A percentile compares a stretch with the other conserved stretches of the same genome.
Conservation (phyloP, 2,797 vertebrate genomes). For the Neomorphus geoffroyi region DNA sequence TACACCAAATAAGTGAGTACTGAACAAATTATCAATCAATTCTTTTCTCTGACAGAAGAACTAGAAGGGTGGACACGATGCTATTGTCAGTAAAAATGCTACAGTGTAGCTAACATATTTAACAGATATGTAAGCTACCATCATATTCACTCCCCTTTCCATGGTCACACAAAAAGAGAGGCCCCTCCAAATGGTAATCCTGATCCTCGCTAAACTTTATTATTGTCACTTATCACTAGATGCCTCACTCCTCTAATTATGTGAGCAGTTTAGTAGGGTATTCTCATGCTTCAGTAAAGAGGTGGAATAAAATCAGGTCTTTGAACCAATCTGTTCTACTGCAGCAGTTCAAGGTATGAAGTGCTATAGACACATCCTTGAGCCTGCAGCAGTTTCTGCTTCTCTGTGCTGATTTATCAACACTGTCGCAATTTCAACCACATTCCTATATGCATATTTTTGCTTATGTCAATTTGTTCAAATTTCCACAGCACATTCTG, state of each 20-base stretch:
- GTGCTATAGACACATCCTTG: not conserved
- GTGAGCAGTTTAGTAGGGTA: not conserved
- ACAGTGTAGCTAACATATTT: not conserved
- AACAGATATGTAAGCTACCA: not conserved
- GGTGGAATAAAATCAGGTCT: not conserved
- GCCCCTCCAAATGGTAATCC: not conserved
- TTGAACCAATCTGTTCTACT: not conserved
- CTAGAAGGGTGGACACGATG: not conserved
- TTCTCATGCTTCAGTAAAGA: not conserved
- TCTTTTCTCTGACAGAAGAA: not conserved
- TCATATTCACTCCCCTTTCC: not conserved
- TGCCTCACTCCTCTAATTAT: not conserved
- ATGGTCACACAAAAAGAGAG: not conserved
- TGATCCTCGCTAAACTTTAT: not conserved
- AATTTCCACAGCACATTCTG: not conserved
- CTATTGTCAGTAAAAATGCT: not conserved
- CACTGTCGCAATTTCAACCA: not conserved
- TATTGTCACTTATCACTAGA: not conserved
- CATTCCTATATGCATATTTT: not conserved
- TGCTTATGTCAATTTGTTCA: fast-evolving
- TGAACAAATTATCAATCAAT: not conserved
- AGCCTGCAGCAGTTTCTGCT: not conserved
- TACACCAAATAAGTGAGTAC: not conserved
- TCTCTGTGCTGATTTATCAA: not conserved
- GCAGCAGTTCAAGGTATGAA: not conserved